A percentile compares a stretch with the other conserved stretches of the same genome.
Evolutionary conservation across 37 sponge, comb jelly and placozoan species (phyloP).

Genomic region (Aphrocallistes beatrix): DNA sequence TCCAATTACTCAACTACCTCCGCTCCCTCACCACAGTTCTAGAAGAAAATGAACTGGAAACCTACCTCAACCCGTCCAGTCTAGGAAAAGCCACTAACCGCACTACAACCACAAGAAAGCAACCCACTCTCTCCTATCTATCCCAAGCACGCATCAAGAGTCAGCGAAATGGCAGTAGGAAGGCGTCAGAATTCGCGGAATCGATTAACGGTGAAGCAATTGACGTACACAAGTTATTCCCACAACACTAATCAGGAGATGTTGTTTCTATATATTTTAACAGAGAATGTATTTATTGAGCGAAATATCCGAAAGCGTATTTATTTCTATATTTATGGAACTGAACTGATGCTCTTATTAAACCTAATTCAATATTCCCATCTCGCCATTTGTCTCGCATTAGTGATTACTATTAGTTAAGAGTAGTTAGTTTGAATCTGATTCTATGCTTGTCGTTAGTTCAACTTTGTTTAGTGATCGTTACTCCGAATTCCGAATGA

Average conservation of each 20-base stretch:
- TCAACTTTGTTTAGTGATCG: no score
- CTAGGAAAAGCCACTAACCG: not conserved
- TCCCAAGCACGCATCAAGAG: not conserved
- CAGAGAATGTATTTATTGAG: not conserved
- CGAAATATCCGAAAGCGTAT: not conserved
- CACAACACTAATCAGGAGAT: no score
- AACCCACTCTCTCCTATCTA: not conserved
- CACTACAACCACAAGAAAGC: not conserved
- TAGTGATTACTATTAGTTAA: no score
- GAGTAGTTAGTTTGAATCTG: no score
- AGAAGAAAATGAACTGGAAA: conserved; percentile 2
- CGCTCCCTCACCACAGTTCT: not conserved
- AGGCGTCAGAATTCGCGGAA: not conserved
- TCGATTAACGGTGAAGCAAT: not conserved
- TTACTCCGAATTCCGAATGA: no score
- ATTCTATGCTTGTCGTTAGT: no score
- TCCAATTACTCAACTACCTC: not conserved
- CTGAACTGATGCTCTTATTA: conserved; percentile 10
- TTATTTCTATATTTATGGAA: not conserved
- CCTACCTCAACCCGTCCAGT: not conserved
- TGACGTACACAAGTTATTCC: conserved; percentile 8
- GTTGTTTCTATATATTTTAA: no score
- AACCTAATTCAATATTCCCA: no score
- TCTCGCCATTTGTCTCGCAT: no score
- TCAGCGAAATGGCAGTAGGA: not conserved